Evolutionary conservation across 2,113 vertebrate species (phyloP).

Genomic region (Crypturellus undulatus): DNA sequence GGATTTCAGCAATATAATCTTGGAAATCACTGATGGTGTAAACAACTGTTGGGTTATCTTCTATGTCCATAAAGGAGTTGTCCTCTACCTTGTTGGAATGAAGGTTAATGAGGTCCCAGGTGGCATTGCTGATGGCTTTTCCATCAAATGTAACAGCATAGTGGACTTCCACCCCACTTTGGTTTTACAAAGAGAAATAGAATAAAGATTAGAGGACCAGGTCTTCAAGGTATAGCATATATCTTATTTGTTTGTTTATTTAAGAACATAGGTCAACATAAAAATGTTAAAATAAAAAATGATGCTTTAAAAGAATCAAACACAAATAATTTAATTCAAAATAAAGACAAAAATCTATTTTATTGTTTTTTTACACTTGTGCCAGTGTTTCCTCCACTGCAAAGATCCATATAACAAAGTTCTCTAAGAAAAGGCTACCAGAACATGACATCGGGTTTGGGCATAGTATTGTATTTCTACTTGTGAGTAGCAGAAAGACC

Average conservation of each 20-base stretch:
- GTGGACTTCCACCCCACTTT: constrained; percentile 82
- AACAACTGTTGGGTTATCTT: constrained; percentile 82
- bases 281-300: not conserved
- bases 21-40: constrained; percentile 84
- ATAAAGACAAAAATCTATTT: not conserved
- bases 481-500: not conserved
- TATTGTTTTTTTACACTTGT: not conserved
- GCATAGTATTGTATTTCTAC: not conserved
- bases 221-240: not conserved
- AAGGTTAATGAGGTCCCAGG: constrained; percentile 89
- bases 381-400: not conserved
- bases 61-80: constrained; percentile 79
- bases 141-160: constrained; percentile 88
- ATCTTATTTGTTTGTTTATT: not conserved
- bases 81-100: constrained; percentile 91
- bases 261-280: not conserved
- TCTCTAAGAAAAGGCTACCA: not conserved
- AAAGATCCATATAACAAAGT: not conserved
- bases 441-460: not conserved
- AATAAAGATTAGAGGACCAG: not conserved
- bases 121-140: constrained; percentile 85
- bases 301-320: not conserved
- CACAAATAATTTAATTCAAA: no score
- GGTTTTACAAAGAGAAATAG: constrained; percentile 13
- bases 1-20: constrained; percentile 80